Base-by-base conservation (phyloP, 2,113 vertebrate species). In the Cacatua alba region DNA sequence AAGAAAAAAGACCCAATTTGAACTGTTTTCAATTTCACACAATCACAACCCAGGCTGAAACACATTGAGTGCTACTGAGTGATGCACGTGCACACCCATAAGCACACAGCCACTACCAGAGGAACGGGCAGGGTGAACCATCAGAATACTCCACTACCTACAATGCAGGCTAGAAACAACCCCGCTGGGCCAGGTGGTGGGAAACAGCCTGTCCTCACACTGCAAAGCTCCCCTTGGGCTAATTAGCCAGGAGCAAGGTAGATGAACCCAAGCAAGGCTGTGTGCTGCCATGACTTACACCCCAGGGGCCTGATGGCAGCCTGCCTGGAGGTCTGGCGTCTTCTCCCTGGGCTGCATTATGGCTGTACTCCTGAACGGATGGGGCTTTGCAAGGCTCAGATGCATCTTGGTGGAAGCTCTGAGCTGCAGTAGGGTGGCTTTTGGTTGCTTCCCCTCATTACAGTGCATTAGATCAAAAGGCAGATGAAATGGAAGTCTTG, bases 91-190 rank as follows among this genome's bases (percentile, higher is more conserved):
- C 52, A 31, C 53, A 5, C 3, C 18, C 65, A 26, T 1, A 17
- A 46, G 19, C 57, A 15, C 2, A 0, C 14, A 85, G 63, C 19
- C 39, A 35, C 41, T 46, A 59, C 35, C 0, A 0, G 28, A 15
- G 29, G 20, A 84, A n/a, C 0, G 0, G 41, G 33, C 13, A 0
- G 1, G 33, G 4, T 55, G 82, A 87, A 10, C 44, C 68, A 16
- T 1, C 37, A 39, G 48, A 44, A 3, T 14, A 41, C 17, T 28
- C 39, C 1, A 2, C 46, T 57, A 64, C 52, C 41, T 11, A 4
- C 3, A 1, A 24, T 0, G 0, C n/a, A 16, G 41, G 71, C 17
- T 1, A 13, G 55, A 49, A 83, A 44, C 8, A 1, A 14, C 46
- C 35, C 25, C 2, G 2, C 8, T 25, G 70, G 25, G 39, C 70